Evolutionary conservation across 2,888 invertebrate genomes (phyloP), one percentile per base, ranked within the genome.

Genomic region (Clepsis dumicolana): DNA sequence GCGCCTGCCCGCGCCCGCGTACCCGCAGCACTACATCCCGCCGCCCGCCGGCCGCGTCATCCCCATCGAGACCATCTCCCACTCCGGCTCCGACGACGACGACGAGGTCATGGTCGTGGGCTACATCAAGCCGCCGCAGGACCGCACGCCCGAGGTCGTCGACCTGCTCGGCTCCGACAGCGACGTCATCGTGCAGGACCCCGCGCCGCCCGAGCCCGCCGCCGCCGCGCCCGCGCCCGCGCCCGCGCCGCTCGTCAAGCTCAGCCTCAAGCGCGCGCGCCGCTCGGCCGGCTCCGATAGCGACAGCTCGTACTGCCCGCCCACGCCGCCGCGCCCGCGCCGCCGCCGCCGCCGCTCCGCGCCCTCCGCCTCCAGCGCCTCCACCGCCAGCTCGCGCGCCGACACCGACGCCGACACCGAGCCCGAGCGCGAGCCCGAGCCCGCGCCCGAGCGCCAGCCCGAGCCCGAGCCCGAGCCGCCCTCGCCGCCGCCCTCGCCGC

Each of bases 111-210:
- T 94, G 81, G 93, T 96, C 62, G 94, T 96, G 10, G 95, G 95
- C 1, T 95, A 94, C 77, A 94, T 96, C 32, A 96, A 95, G 80
- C 96, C 96, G 41, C 95, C 95, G 70, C 94, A 94, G 72, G 95
- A 95, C 74, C 90, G 96, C 67, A 95, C 96, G 48, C 96, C 96
- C 0, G 95, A 95, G 80, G 92, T 95, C 0, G 94, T 95, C 18
- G 94, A 95, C 73, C 80, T 95, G 67, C 82, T 94, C 12, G 94
- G 94, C n/a, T 95, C 94, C 2, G 94, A 94, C 76, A 94, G 94
- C 73, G 94, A 91, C 74, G 91, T 91, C 10, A 86, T 91, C 24
- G 80, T 94, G 29, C 89, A 90, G 52, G 93, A 92, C 10, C 67
- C 68, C 14, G 71, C 74, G 12, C 79, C 75, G 32, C 73, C 85